These are phyloP conservation scores for Heliornis fulica DNA, from an alignment of 2,113 vertebrate genomes.

Conservation along the genomic window DNA sequence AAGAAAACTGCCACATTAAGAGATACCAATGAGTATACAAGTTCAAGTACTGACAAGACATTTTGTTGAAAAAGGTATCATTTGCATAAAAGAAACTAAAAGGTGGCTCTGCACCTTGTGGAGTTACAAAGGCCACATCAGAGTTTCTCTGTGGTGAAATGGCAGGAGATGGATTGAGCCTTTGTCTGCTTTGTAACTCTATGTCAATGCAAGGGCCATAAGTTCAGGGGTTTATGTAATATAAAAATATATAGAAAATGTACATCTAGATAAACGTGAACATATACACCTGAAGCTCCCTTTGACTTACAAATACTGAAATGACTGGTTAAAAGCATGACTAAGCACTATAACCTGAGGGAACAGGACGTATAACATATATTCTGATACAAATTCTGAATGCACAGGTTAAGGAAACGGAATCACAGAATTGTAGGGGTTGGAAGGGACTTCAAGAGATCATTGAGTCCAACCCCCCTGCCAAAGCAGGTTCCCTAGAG, in stretches of 20 bases:
- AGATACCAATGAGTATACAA: background rate
- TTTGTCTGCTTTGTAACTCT: background rate
- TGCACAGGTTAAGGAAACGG: background rate
- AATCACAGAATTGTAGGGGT: too few species aligned
- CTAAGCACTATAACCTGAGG: background rate
- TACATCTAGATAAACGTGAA: background rate
- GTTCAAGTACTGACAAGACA: background rate
- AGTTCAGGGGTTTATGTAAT: background rate
- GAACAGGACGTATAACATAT: background rate
- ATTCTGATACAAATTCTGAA: background rate
- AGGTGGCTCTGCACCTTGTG: background rate
- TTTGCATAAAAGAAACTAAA: background rate
- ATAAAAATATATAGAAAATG: background rate
- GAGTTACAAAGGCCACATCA: background rate
- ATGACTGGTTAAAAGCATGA: background rate
- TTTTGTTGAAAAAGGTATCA: background rate
- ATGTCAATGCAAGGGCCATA: too few species aligned
- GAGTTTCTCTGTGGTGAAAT: background rate
- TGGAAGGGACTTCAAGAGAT: too few species aligned
- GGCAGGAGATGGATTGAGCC: background rate
- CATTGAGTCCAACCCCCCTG: too few species aligned
- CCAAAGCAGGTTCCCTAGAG: too few species aligned
- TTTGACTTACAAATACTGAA: background rate
- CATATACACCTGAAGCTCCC: background rate
- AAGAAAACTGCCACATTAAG: background rate